Evolutionary conservation across 2,797 vertebrate species (phyloP).

Genomic region (Sebastes oblongus): DNA sequence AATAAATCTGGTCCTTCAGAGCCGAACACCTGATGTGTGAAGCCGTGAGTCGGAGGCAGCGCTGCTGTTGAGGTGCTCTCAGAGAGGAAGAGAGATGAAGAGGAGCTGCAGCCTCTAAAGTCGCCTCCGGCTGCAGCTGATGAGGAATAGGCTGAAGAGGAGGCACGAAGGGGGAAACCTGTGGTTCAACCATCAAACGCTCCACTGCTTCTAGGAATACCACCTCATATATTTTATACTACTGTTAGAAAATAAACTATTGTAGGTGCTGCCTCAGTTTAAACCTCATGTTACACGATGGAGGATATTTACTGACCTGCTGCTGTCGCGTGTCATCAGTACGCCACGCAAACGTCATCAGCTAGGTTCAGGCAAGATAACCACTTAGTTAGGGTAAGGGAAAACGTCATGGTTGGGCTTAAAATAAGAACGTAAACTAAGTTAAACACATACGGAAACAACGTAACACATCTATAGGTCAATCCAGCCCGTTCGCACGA

Average conservation of each 20-base stretch:
- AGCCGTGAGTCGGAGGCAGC: constrained; percentile 20
- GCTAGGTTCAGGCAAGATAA: too few relatives aligned
- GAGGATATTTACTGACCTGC: too few relatives aligned
- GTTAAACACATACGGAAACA: too few relatives aligned
- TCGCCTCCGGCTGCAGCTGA: constrained; percentile 16
- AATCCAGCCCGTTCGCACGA: too few relatives aligned
- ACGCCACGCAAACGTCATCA: too few relatives aligned
- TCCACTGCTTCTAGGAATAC: neutral
- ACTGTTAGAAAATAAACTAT: neutral
- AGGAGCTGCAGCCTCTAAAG: constrained; percentile 30
- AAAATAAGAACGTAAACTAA: too few relatives aligned
- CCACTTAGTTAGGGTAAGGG: too few relatives aligned
- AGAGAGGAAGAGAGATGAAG: constrained; percentile 59
- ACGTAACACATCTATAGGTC: too few relatives aligned
- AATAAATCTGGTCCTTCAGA: constrained; percentile 35
- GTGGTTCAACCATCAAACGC: neutral
- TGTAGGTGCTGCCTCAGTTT: neutral
- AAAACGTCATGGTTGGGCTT: too few relatives aligned
- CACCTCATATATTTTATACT: too few relatives aligned
- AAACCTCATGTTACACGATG: neutral
- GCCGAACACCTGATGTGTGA: constrained; percentile 24
- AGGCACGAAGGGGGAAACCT: neutral
- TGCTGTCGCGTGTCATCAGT: too few relatives aligned
- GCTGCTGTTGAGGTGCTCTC: constrained; percentile 41
- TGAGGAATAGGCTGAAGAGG: constrained; percentile 23